Evolutionary conservation across 2,888 invertebrate species (phyloP), one percentile per base, ranked within the genome.

Genomic region (Leptogaster cylindrica): DNA sequence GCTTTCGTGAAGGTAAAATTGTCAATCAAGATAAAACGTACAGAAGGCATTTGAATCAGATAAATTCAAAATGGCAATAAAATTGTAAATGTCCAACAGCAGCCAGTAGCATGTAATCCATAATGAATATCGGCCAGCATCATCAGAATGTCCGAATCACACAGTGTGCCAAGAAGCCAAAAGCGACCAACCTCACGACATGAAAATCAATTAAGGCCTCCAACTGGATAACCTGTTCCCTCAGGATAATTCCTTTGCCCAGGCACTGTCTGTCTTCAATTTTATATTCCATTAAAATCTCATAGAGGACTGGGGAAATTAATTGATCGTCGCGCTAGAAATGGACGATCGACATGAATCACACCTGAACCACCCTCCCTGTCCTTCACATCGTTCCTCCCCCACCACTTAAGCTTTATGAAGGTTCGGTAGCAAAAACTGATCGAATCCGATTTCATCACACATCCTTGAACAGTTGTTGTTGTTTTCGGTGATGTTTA

Each of bases 221-320:
- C 36, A 25, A 33, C 55, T 20, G 36, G 39, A 55, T 36, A 55
- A 55, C 55, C 55, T 20, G 55, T 55, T 55, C 48, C 48, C 48
- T 48, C 6, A 25, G 55, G 55, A 36, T 55, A 39, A 55, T 55
- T 55, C 55, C 55, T 55, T 36, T 12, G 10, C n/a, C 0, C 31
- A 52, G 18, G 31, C 33, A n/a, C 16, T 33, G 33, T 18, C 31
- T 27, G 10, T 7, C n/a, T n/a, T 36, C 16, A n/a, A 23, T 55
- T 36, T 55, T 55, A 55, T 55, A n/a, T 55, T 39, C 55, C 36
- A 55, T 55, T 55, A 36, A 55, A 55, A 55, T 55, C 18, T 36
- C 55, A 36, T 36, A 55, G 55, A 36, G 20, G 55, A 36, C 55
- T 36, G 23, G 36, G 55, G 36, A 39, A 55, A 55, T 55, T 55